phyloP scores from a whole-genome alignment of 2,888 invertebrate species.

The Biston betularia region DNA sequence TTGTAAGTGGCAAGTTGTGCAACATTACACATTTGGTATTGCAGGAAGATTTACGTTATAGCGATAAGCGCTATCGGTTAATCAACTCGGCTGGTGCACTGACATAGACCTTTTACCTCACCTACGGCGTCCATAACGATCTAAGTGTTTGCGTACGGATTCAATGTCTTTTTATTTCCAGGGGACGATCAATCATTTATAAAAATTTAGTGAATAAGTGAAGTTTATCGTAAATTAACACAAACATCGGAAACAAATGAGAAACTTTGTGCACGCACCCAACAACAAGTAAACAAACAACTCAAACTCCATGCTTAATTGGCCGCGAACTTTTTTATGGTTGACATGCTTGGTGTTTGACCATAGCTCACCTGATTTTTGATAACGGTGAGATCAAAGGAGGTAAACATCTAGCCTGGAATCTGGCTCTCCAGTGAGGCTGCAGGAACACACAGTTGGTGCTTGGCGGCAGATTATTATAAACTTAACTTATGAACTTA shows the following conservation, averaged over 20 bases:
- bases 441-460: no score
- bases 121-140: constrained; percentile 28
- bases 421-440: no score
- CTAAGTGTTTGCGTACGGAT: not conserved
- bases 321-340: no score
- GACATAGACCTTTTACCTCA: constrained; percentile 68
- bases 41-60: constrained; percentile 59
- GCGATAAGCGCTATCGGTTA: constrained; percentile 74
- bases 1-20: constrained; percentile 48
- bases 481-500: no score
- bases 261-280: not conserved
- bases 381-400: no score
- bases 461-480: no score
- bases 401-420: no score
- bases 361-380: no score
- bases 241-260: not conserved
- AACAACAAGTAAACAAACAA: no score
- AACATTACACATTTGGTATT: constrained; percentile 51
- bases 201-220: not conserved
- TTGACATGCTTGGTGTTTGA: no score
- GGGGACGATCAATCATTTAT: not conserved
- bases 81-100: constrained; percentile 67
- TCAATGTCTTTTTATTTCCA: not conserved
- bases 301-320: no score
- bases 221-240: not conserved